Evolutionary conservation across 1,140 invertebrate species (phyloP).

Genomic region (Aphelinus atriplicis): DNA sequence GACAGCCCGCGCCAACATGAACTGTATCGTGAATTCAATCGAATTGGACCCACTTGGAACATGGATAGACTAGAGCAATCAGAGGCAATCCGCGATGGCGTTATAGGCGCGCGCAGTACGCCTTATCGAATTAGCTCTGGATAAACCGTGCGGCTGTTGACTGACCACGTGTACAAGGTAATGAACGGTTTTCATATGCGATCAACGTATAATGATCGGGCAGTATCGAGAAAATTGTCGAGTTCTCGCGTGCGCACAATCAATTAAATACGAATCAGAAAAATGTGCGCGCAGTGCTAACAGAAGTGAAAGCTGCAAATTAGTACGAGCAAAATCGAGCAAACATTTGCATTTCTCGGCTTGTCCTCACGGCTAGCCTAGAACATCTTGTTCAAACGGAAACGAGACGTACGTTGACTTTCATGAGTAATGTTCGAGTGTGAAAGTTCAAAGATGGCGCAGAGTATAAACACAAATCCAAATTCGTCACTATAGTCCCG

Average conservation of each 20-base stretch:
- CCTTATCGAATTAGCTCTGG: background rate
- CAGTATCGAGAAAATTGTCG: background rate
- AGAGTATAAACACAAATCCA: too few relatives aligned
- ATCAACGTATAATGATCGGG: too few relatives aligned
- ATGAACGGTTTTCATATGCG: too few relatives aligned
- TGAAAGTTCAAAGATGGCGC: too few relatives aligned
- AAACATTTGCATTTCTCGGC: slow-evolving; percentile 14
- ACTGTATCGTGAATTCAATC: too few relatives aligned
- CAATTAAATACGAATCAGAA: background rate
- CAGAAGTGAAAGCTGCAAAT: background rate
- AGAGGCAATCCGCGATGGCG: too few relatives aligned
- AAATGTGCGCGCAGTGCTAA: background rate
- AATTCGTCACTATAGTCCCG: too few relatives aligned
- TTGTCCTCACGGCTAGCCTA: background rate
- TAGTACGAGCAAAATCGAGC: background rate
- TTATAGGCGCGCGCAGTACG: background rate
- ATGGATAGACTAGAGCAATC: too few relatives aligned
- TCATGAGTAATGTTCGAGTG: slow-evolving; percentile 1
- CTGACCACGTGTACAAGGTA: too few relatives aligned
- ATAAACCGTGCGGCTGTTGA: too few relatives aligned
- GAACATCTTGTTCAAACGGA: slow-evolving; percentile 11
- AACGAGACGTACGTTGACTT: slow-evolving; percentile 17
- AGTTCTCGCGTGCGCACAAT: background rate
- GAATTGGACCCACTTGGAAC: too few relatives aligned
- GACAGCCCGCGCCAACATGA: too few relatives aligned